phyloP scores from a whole-genome alignment of 64 coral and sea anemone species.

The Montipora capricornis region DNA sequence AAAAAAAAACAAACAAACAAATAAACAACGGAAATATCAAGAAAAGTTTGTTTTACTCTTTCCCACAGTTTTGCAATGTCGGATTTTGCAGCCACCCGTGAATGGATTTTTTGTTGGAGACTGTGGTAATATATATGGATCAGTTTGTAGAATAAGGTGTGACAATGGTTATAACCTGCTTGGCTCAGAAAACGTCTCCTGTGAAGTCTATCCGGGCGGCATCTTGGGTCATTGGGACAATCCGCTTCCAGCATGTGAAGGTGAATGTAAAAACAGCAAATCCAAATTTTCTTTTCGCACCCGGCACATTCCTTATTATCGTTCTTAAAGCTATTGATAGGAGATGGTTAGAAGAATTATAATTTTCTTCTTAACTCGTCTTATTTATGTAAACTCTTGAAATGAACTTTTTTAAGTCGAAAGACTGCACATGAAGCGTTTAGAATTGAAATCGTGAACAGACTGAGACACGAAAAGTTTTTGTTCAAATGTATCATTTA shows the following conservation, averaged over 20 bases:
- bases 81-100: slow-evolving; percentile 3
- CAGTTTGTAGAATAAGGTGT: slow-evolving; percentile 12
- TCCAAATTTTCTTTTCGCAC: neutral
- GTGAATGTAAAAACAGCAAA: slow-evolving; percentile 15
- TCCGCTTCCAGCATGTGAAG: slow-evolving; percentile 4
- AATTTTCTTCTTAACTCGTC: too few relatives aligned
- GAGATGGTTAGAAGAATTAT: too few relatives aligned
- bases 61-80: slow-evolving; percentile 29
- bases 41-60: neutral
- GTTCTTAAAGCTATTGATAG: too few relatives aligned
- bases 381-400: too few relatives aligned
- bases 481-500: too few relatives aligned
- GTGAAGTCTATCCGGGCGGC: slow-evolving; percentile 3
- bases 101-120: slow-evolving; percentile 46
- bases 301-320: too few relatives aligned
- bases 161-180: slow-evolving; percentile 63
- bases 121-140: slow-evolving; percentile 33
- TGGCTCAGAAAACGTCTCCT: slow-evolving; percentile 32
- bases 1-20: too few relatives aligned
- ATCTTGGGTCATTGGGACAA: slow-evolving; percentile 49
- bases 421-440: too few relatives aligned
- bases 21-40: too few relatives aligned
- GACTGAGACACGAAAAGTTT: too few relatives aligned
- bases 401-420: too few relatives aligned
- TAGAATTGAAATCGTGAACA: too few relatives aligned